Percentiles rank a stretch among this genome's conserved stretches.
Evolutionary conservation across 2,888 invertebrate species (phyloP).

Genomic region (Hyposoter didymator): DNA sequence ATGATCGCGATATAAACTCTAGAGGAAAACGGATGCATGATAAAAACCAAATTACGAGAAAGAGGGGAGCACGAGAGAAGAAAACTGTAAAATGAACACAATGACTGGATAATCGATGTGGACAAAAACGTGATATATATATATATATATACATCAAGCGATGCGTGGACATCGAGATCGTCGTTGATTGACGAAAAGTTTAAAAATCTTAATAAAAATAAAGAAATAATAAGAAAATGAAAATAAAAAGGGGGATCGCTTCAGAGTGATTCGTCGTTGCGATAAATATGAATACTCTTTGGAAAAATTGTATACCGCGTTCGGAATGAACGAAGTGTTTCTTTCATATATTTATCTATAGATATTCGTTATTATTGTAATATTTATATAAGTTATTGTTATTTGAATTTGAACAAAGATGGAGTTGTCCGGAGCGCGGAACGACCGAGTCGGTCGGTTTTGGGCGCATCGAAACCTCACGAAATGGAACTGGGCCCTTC

Average conservation of each 20-base stretch:
- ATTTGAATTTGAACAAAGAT: constrained; percentile 28
- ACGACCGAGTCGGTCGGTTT: neutral
- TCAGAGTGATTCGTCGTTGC: constrained; percentile 50
- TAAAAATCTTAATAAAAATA: neutral
- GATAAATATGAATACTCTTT: constrained; percentile 77
- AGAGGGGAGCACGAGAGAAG: neutral
- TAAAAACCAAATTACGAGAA: neutral
- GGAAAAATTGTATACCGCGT: constrained; percentile 69
- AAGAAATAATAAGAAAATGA: neutral
- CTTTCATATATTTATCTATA: constrained; percentile 13
- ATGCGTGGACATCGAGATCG: constrained; percentile 50
- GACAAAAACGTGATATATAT: constrained; percentile 30
- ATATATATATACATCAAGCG: constrained; percentile 55
- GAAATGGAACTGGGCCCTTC: constrained; percentile 7
- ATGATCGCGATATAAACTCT: neutral
- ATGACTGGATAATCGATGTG: neutral
- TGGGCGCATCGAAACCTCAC: neutral
- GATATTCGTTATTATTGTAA: constrained; percentile 18
- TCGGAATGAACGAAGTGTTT: constrained; percentile 49
- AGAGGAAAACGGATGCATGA: neutral
- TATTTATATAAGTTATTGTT: constrained; percentile 5
- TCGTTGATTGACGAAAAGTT: constrained; percentile 16
- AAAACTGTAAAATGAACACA: neutral
- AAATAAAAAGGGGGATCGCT: neutral
- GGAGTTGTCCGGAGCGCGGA: constrained; percentile 5